A percentile compares a stretch with the other conserved stretches of the same genome.
phyloP scores from a whole-genome alignment of 2,888 invertebrate genomes.

The Adelphocoris suturalis region DNA sequence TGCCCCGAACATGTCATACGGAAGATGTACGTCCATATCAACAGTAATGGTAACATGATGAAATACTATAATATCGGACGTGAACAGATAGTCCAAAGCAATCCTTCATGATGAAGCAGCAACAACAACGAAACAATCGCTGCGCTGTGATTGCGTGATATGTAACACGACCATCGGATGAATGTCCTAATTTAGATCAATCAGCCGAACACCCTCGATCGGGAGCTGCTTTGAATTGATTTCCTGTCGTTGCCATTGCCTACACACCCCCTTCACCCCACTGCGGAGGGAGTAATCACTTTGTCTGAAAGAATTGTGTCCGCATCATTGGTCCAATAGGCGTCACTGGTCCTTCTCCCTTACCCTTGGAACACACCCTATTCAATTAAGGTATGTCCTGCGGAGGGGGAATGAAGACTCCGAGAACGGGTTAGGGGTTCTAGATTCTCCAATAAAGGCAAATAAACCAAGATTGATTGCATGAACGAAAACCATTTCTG shows the following conservation, averaged over 20 bases:
- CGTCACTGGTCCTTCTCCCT: not conserved
- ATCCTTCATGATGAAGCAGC: constrained; percentile 46
- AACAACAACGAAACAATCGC: constrained; percentile 50
- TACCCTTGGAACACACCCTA: not conserved
- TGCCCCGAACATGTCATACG: too few relatives aligned
- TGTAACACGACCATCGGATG: constrained; percentile 59
- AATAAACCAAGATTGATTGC: constrained; percentile 59
- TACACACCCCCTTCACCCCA: constrained; percentile 13
- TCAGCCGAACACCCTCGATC: constrained; percentile 20
- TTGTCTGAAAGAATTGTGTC: constrained; percentile 65
- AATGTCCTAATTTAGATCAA: constrained; percentile 58
- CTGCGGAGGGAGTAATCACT: constrained; percentile 41
- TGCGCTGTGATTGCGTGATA: constrained; percentile 23
- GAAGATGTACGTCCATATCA: too few relatives aligned
- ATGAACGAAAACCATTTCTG: constrained; percentile 56
- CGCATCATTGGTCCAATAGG: constrained; percentile 65
- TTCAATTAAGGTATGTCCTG: constrained; percentile 56
- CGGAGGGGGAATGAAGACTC: not conserved
- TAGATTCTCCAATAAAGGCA: constrained; percentile 55
- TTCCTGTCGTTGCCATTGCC: constrained; percentile 60
- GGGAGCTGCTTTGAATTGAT: constrained; percentile 48
- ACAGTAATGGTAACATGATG: not conserved
- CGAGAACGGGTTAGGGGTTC: not conserved
- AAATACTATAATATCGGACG: not conserved
- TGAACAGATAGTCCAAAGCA: not conserved